Evolutionary conservation across 1,140 invertebrate species (phyloP).

Genomic region (Littorina saxatilis): DNA sequence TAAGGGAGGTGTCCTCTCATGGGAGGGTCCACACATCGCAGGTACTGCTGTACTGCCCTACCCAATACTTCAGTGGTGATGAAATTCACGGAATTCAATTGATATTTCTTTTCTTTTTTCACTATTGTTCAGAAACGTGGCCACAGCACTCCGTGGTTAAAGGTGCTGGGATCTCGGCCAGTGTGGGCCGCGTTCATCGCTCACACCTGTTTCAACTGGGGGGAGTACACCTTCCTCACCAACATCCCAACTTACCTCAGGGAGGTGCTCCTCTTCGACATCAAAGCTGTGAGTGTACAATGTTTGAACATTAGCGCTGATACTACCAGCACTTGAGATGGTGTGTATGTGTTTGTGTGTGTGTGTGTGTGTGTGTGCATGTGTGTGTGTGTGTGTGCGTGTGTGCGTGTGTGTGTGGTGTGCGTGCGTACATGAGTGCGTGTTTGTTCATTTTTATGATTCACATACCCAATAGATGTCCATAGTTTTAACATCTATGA

Average conservation of each 20-base stretch:
- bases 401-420: constrained; percentile 11
- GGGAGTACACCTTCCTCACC: constrained; percentile 94
- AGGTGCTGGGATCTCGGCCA: constrained; percentile 84
- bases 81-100: no score
- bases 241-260: constrained; percentile 95
- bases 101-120: no score
- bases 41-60: no score
- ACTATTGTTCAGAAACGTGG: constrained; percentile 3
- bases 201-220: constrained; percentile 92
- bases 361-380: constrained; percentile 1
- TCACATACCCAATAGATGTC: constrained; percentile 41
- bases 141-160: constrained; percentile 33
- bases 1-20: no score
- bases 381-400: neutral
- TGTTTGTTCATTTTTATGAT: neutral
- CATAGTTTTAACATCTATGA: constrained; percentile 20
- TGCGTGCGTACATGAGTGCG: no score
- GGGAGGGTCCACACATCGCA: no score
- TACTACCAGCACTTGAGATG: neutral
- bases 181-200: constrained; percentile 91
- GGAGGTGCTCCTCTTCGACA: constrained; percentile 89
- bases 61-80: no score
- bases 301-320: neutral
- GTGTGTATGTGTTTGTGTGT: no score
- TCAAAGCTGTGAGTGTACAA: constrained; percentile 81